Evolutionary conservation across 2,888 invertebrate genomes (phyloP).

Genomic region (Harpalus rubripes): DNA sequence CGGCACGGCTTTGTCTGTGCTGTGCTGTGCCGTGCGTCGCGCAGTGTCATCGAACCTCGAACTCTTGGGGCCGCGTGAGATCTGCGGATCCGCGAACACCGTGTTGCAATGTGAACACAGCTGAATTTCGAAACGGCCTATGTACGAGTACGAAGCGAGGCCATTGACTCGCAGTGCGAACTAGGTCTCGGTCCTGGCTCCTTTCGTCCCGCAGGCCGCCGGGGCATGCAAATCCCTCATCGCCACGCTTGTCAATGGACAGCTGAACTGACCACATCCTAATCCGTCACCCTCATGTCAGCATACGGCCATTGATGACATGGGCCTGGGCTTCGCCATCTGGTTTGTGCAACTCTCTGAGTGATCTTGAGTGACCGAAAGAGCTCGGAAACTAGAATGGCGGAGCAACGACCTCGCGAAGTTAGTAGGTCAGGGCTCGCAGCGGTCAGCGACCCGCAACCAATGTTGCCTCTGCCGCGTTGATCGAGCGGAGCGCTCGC

Average conservation of each 20-base stretch:
- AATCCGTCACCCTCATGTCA: constrained; percentile 69
- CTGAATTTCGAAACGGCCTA: constrained; percentile 67
- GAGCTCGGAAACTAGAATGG: constrained; percentile 77
- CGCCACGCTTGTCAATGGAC: constrained; percentile 59
- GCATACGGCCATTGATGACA: neutral
- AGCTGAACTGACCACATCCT: constrained; percentile 69
- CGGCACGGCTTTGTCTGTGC: constrained; percentile 70
- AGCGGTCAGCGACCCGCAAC: constrained; percentile 75
- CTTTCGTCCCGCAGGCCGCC: constrained; percentile 69
- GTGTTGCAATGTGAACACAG: constrained; percentile 64
- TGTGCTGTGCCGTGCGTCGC: constrained; percentile 69
- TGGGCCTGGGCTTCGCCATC: constrained; percentile 49
- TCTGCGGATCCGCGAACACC: constrained; percentile 66
- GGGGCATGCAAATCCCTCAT: constrained; percentile 70
- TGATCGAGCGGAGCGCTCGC: constrained; percentile 50
- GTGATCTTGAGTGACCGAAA: constrained; percentile 71
- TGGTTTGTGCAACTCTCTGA: constrained; percentile 66
- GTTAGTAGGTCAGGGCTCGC: constrained; percentile 77
- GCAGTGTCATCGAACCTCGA: constrained; percentile 73
- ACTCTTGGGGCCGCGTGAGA: constrained; percentile 65
- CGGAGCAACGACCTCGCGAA: constrained; percentile 77
- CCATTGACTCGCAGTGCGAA: constrained; percentile 73
- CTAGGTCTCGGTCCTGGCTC: constrained; percentile 74
- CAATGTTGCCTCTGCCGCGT: constrained; percentile 61
- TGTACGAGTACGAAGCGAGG: constrained; percentile 70